Percentiles rank a stretch among this genome's conserved stretches.
These are phyloP conservation scores for Poecilia latipinna DNA, from an alignment of 2,113 vertebrate species.

Conservation along the genomic window DNA sequence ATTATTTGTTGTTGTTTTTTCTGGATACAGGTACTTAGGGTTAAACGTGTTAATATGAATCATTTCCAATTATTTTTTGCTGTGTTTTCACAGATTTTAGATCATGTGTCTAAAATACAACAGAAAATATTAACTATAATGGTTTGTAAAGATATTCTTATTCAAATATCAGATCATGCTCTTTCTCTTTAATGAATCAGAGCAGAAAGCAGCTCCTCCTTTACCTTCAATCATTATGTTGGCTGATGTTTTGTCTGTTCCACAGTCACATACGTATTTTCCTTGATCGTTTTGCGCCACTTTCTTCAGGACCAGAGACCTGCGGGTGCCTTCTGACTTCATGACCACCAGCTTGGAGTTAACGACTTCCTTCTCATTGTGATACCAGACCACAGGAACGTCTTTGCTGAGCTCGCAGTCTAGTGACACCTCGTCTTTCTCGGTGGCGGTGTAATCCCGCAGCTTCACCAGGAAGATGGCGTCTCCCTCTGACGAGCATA, in stretches of 20 bases:
- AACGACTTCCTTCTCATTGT: slow-evolving; percentile 87
- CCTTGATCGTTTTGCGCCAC: slow-evolving; percentile 86
- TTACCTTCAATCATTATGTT: slow-evolving; percentile 88
- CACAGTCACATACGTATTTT: slow-evolving; percentile 91
- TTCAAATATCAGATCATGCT: neutral
- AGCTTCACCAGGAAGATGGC: slow-evolving; percentile 91
- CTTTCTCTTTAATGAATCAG: neutral
- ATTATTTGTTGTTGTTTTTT: too few relatives aligned
- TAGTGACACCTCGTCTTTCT: slow-evolving; percentile 91
- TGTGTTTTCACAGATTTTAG: neutral
- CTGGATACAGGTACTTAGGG: too few relatives aligned
- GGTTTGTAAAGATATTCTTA: neutral
- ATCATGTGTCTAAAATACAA: neutral
- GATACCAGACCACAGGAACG: slow-evolving; percentile 94
- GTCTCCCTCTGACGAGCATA: slow-evolving; percentile 86
- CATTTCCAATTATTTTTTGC: too few relatives aligned
- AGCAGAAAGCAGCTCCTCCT: neutral
- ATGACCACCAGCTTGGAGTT: slow-evolving; percentile 88
- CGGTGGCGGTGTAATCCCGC: slow-evolving; percentile 90
- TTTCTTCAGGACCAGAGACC: slow-evolving; percentile 90
- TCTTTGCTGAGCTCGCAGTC: slow-evolving; percentile 97
- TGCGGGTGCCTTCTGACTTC: slow-evolving; percentile 85
- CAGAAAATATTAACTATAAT: neutral
- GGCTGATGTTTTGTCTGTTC: slow-evolving; percentile 90
- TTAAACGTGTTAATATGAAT: too few relatives aligned